These are phyloP conservation scores for Mycetomoellerius zeteki DNA, from an alignment of 1,140 invertebrate genomes.

Conservation along the genomic window DNA sequence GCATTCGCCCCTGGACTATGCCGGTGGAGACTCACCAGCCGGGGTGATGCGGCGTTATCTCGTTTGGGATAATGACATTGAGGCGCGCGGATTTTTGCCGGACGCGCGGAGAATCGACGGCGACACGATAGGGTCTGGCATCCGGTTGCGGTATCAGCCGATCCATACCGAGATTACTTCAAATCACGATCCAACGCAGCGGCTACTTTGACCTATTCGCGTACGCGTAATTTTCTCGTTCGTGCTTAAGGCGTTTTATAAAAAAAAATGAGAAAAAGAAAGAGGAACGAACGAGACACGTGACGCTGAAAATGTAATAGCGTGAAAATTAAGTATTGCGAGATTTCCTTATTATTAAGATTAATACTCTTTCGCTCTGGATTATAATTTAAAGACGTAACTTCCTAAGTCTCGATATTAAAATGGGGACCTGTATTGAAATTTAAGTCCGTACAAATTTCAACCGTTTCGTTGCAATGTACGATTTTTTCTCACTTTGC, in stretches of 20 bases:
- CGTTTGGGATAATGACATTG: constrained; percentile 67
- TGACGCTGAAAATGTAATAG: constrained; percentile 21
- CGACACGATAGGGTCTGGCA: constrained; percentile 13
- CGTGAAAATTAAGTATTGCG: constrained; percentile 35
- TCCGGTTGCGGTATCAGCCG: constrained; percentile 18
- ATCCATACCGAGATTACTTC: not conserved
- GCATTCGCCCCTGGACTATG: constrained; percentile 66
- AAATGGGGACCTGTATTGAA: not conserved
- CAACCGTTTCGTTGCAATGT: not conserved
- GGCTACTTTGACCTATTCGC: constrained; percentile 2
- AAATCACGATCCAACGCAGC: constrained; percentile 1
- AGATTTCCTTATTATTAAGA: constrained; percentile 23
- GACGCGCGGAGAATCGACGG: not conserved
- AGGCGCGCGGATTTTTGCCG: constrained; percentile 30
- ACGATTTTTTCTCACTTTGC: not conserved
- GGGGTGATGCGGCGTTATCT: constrained; percentile 65
- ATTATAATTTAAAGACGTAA: constrained; percentile 18
- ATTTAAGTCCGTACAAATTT: not conserved
- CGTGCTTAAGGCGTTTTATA: not conserved
- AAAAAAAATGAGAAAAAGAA: not conserved
- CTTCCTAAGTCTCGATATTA: not conserved
- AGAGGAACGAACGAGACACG: not conserved
- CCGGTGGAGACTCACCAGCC: constrained; percentile 21
- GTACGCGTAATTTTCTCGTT: not conserved
- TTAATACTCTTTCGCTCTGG: not conserved